These are phyloP conservation scores for Sinelater perroti DNA, from an alignment of 2,888 invertebrate genomes.

Conservation along the genomic window DNA sequence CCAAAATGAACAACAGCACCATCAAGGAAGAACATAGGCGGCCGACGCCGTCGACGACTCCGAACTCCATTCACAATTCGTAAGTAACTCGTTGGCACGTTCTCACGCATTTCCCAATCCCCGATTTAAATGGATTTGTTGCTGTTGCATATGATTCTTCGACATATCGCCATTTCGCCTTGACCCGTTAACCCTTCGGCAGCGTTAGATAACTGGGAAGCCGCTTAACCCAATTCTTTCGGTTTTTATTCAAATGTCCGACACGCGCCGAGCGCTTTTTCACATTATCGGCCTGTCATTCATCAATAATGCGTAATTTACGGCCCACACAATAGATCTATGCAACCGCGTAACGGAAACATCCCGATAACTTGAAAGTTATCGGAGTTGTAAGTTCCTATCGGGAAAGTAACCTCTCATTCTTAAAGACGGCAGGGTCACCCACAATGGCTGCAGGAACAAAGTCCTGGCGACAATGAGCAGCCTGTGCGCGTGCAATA, in stretches of 20 bases:
- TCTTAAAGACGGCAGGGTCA: slow-evolving; percentile 33
- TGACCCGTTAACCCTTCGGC: slow-evolving; percentile 45
- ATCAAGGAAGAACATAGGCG: slow-evolving; percentile 74
- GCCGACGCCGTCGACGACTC: slow-evolving; percentile 75
- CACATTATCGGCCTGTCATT: slow-evolving; percentile 21
- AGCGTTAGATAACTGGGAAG: slow-evolving; percentile 40
- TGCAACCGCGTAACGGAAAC: slow-evolving; percentile 4
- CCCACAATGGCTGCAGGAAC: slow-evolving; percentile 24
- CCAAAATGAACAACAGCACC: slow-evolving; percentile 83
- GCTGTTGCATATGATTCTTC: slow-evolving; percentile 24
- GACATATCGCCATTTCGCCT: slow-evolving; percentile 44
- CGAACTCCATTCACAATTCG: slow-evolving; percentile 60
- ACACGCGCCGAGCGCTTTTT: slow-evolving; percentile 25
- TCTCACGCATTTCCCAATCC: too few species aligned
- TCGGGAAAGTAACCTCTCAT: slow-evolving; percentile 25
- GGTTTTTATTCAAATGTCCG: slow-evolving; percentile 31
- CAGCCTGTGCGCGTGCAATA: slow-evolving; percentile 23
- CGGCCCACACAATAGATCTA: slow-evolving; percentile 7
- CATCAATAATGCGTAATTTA: slow-evolving; percentile 20
- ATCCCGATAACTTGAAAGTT: slow-evolving; percentile 16
- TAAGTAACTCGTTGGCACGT: too few species aligned
- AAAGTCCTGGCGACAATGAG: slow-evolving; percentile 28
- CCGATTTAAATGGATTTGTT: too few species aligned
- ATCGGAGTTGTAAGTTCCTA: slow-evolving; percentile 23
- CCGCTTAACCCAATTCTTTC: slow-evolving; percentile 50